Percentiles rank a stretch among this genome's conserved stretches.
phyloP scores from a whole-genome alignment of 2,113 vertebrate species.

The Donacobius atricapilla region DNA sequence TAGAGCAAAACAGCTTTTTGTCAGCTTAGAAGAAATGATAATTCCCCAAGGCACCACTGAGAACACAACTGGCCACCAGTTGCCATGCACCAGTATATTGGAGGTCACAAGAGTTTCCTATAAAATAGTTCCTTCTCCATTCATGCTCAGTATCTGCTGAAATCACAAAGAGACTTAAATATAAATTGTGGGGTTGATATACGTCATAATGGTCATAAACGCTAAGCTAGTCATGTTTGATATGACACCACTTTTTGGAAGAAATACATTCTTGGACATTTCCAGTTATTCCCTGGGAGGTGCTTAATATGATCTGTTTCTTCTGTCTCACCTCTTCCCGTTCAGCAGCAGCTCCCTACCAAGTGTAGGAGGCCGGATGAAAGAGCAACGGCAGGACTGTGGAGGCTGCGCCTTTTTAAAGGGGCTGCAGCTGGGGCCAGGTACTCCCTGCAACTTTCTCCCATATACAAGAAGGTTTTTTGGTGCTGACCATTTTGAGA shows the following conservation, averaged over 20 bases:
- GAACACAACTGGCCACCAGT: background rate
- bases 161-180: background rate
- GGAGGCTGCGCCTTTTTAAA: background rate
- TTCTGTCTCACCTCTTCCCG: background rate
- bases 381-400: background rate
- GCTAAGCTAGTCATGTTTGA: background rate
- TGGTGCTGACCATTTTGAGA: background rate
- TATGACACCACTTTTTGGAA: background rate
- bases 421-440: background rate
- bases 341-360: background rate
- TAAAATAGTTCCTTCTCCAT: background rate
- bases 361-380: accelerated
- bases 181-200: background rate
- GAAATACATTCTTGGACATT: background rate
- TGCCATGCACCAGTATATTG: background rate
- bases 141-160: background rate
- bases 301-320: background rate
- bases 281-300: background rate
- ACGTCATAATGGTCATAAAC: no score
- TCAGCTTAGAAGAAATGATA: background rate
- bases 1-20: background rate
- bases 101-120: background rate
- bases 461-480: background rate
- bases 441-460: background rate
- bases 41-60: background rate